Percentiles rank a stretch among this genome's conserved stretches.
Conservation (phyloP, 2,797 vertebrate genomes). For the Ctenopoma kingsleyae region DNA sequence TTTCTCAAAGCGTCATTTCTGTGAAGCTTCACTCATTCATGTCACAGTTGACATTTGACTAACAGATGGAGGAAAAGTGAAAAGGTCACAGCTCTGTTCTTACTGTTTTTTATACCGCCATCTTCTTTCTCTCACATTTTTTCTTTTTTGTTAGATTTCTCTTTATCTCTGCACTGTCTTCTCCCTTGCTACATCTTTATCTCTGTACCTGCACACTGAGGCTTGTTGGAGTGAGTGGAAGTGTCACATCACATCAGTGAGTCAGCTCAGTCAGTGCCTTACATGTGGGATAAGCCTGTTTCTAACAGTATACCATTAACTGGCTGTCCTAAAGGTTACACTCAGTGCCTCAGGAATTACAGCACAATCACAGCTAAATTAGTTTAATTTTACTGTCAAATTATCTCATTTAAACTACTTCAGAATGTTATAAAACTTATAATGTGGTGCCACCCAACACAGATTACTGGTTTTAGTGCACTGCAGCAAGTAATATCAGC, state of each 20-base stretch:
- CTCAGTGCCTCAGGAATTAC: constrained; percentile 4
- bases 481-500: constrained; percentile 16
- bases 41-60: constrained; percentile 30
- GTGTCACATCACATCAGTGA: constrained; percentile 36
- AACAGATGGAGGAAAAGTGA: constrained; percentile 21
- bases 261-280: constrained; percentile 24
- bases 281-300: constrained; percentile 6
- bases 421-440: constrained; percentile 31
- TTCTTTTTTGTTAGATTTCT: background rate
- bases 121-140: background rate
- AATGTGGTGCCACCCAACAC: constrained; percentile 21
- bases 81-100: constrained; percentile 34
- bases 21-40: constrained; percentile 8
- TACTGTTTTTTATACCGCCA: background rate
- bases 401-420: constrained; percentile 14
- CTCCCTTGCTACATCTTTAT: background rate
- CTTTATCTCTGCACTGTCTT: background rate
- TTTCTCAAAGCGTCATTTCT: constrained; percentile 17
- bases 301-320: constrained; percentile 1
- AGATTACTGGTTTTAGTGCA: constrained; percentile 30
- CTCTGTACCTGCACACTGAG: background rate
- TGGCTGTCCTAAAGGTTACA: constrained; percentile 9
- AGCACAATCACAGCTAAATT: constrained; percentile 28
- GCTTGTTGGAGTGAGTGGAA: constrained; percentile 3
- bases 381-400: constrained; percentile 31